A percentile compares a stretch with the other conserved stretches of the same genome.
Evolutionary conservation across 1,140 invertebrate species (phyloP).

Genomic region (Caenorhabditis remanei): DNA sequence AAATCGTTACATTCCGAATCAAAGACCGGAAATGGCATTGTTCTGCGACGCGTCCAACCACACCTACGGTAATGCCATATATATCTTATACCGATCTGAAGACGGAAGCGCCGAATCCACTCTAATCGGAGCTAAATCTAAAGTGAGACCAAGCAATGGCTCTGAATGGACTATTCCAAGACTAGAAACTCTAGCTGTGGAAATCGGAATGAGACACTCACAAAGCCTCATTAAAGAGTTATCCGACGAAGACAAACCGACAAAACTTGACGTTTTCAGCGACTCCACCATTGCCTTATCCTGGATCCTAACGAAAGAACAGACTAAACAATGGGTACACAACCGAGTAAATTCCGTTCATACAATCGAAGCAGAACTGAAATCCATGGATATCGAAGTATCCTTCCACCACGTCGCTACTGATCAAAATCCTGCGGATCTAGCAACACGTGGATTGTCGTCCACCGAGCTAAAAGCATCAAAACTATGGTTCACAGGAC

Average conservation of each 20-base stretch:
- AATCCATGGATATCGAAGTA: no score
- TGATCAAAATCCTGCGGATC: background rate
- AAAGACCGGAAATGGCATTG: background rate
- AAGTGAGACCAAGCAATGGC: background rate
- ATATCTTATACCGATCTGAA: background rate
- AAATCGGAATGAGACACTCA: background rate
- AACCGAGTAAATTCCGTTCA: background rate
- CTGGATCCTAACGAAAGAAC: background rate
- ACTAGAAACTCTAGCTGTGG: background rate
- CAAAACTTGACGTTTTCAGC: background rate
- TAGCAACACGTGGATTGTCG: background rate
- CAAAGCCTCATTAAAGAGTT: background rate
- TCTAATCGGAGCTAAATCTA: constrained; percentile 3
- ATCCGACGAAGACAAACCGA: background rate
- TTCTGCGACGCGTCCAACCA: constrained; percentile 32
- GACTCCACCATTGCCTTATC: background rate
- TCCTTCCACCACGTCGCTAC: background rate
- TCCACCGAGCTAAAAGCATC: background rate
- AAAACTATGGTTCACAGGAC: background rate
- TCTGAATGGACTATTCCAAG: background rate
- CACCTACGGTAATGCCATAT: background rate
- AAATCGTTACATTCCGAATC: no score
- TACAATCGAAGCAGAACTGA: background rate
- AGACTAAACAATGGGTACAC: background rate
- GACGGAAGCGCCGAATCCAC: background rate